Evolutionary conservation across 2,888 invertebrate genomes (phyloP).

Genomic region (Sinodicranocentrus sp.): DNA sequence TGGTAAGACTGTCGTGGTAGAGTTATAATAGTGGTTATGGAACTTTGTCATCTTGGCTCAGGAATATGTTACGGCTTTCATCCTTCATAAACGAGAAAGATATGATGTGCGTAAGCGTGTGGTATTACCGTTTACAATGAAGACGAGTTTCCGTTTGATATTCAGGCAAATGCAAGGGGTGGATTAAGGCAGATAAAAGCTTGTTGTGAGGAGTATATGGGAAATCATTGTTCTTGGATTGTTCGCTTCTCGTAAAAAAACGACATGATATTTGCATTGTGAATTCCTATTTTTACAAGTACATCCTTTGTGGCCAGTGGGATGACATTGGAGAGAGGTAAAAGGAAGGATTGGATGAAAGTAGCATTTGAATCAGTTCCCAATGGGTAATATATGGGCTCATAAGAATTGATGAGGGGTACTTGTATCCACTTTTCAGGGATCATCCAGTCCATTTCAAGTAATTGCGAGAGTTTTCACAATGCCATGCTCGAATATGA

Average conservation of each 20-base stretch:
- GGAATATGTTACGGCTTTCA: slow-evolving; percentile 27
- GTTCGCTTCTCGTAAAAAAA: slow-evolving; percentile 35
- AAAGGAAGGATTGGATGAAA: slow-evolving; percentile 14
- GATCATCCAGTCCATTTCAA: slow-evolving; percentile 62
- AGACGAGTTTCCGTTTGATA: slow-evolving; percentile 14
- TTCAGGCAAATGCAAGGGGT: slow-evolving; percentile 26
- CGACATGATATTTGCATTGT: slow-evolving; percentile 49
- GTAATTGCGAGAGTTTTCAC: slow-evolving; percentile 55
- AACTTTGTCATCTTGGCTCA: not conserved
- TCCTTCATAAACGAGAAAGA: slow-evolving; percentile 18
- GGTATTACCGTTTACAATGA: slow-evolving; percentile 29
- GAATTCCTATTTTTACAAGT: slow-evolving; percentile 31
- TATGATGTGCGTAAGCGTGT: slow-evolving; percentile 38
- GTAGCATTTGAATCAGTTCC: slow-evolving; percentile 51
- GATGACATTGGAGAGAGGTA: slow-evolving; percentile 16
- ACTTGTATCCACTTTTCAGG: slow-evolving; percentile 61
- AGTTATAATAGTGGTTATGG: slow-evolving; percentile 15
- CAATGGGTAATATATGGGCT: slow-evolving; percentile 61
- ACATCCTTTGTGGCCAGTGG: slow-evolving; percentile 39
- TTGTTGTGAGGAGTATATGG: slow-evolving; percentile 5
- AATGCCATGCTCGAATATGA: slow-evolving; percentile 46
- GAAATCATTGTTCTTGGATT: slow-evolving; percentile 1
- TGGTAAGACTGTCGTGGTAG: not conserved
- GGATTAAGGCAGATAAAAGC: slow-evolving; percentile 9
- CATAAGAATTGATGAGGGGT: slow-evolving; percentile 60